phyloP scores from a whole-genome alignment of 1,140 invertebrate species.

The Drosophila athabasca region DNA sequence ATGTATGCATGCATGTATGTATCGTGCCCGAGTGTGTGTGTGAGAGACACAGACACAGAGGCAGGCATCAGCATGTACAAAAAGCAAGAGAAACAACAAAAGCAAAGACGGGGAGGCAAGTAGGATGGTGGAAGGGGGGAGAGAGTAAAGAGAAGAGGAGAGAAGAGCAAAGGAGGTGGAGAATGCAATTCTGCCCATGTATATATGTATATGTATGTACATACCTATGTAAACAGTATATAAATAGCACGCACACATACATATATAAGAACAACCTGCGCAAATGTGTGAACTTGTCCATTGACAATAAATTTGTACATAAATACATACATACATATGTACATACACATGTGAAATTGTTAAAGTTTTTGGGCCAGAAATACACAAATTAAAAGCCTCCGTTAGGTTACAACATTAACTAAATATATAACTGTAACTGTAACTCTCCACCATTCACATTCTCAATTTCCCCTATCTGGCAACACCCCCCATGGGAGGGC shows the following conservation, averaged over 20 bases:
- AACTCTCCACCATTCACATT: neutral
- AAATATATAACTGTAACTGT: neutral
- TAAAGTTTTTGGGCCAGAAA: constrained; percentile 29
- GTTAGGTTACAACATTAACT: neutral
- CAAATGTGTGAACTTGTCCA: constrained; percentile 38
- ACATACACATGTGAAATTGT: constrained; percentile 20
- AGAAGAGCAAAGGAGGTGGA: constrained; percentile 14
- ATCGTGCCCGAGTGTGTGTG: constrained; percentile 51
- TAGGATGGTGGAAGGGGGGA: neutral
- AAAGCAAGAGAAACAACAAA: constrained; percentile 42
- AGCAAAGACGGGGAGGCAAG: constrained; percentile 32
- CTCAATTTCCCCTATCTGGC: too few species aligned
- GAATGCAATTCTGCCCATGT: constrained; percentile 52
- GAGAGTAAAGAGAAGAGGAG: constrained; percentile 4
- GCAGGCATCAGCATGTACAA: constrained; percentile 33
- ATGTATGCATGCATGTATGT: constrained; percentile 39
- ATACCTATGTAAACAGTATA: neutral
- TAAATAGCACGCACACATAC: neutral
- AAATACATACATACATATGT: neutral
- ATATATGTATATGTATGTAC: constrained; percentile 6
- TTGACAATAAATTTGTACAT: constrained; percentile 22
- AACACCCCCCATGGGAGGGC: too few species aligned
- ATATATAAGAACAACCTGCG: constrained; percentile 9
- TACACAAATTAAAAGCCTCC: constrained; percentile 1
- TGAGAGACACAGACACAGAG: constrained; percentile 32